A percentile compares a stretch with the other conserved stretches of the same genome.
Evolutionary conservation across 2,888 invertebrate species (phyloP).

Genomic region (Tribolium freemani): DNA sequence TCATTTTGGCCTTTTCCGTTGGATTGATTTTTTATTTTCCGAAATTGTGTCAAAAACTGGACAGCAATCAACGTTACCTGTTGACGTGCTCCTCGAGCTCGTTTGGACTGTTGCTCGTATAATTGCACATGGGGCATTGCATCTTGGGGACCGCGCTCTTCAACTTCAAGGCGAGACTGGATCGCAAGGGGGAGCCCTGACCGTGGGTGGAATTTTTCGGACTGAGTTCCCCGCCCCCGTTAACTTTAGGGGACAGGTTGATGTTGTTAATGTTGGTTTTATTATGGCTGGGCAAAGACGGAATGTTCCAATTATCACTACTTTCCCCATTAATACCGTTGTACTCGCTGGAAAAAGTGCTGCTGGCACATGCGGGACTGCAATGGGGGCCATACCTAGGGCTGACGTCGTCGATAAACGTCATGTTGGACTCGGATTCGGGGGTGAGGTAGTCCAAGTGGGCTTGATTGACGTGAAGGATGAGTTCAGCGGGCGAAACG

Average conservation of each 20-base stretch:
- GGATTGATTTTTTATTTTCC: too few species aligned
- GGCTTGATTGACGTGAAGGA: conserved; percentile 86
- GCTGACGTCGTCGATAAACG: conserved; percentile 81
- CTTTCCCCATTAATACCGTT: conserved; percentile 59
- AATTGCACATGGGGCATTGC: conserved; percentile 84
- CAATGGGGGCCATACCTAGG: conserved; percentile 58
- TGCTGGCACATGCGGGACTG: not conserved
- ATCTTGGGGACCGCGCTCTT: conserved; percentile 72
- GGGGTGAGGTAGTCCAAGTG: conserved; percentile 88
- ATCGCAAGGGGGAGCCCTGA: conserved; percentile 82
- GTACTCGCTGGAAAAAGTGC: conserved; percentile 58
- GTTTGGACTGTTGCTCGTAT: conserved; percentile 80
- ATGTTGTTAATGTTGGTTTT: conserved; percentile 65
- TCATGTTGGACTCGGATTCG: conserved; percentile 79
- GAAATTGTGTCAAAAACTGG: too few species aligned
- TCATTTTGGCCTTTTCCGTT: too few species aligned
- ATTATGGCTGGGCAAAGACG: conserved; percentile 56
- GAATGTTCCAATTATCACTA: conserved; percentile 56
- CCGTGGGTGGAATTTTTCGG: conserved; percentile 71
- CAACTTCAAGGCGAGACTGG: conserved; percentile 78
- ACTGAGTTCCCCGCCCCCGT: conserved; percentile 65
- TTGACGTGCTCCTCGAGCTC: conserved; percentile 88
- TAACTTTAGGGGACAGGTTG: conserved; percentile 66
- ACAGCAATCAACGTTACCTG: too few species aligned
- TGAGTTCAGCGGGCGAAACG: conserved; percentile 80